These are phyloP conservation scores for Leucoraja ocellata DNA, from an alignment of 2,797 vertebrate species.

Conservation along the genomic window DNA sequence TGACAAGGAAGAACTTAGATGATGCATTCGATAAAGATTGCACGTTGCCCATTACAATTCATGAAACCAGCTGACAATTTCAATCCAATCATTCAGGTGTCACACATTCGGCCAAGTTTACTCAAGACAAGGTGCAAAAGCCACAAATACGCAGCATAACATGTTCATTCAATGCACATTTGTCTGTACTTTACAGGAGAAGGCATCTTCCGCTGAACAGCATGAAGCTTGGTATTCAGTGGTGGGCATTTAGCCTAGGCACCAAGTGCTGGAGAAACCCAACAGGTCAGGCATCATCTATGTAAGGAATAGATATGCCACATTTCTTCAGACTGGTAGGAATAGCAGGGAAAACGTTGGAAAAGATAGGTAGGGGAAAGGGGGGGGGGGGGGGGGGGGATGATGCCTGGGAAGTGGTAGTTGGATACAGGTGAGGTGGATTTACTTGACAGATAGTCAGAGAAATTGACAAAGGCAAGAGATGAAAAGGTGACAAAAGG, in stretches of 20 bases:
- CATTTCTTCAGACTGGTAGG: too few relatives aligned
- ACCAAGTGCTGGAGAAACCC: too few relatives aligned
- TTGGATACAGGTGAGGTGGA: too few relatives aligned
- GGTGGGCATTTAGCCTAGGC: not conserved
- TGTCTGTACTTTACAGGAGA: not conserved
- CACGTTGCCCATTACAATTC: not conserved
- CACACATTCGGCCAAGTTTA: not conserved
- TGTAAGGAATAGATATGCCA: too few relatives aligned
- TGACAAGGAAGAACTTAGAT: not conserved
- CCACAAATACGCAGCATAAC: not conserved
- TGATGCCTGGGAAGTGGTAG: too few relatives aligned
- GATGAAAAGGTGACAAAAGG: too few relatives aligned
- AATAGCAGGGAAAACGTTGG: too few relatives aligned
- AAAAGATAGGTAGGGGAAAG: too few relatives aligned
- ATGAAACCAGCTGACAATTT: conserved; percentile 20
- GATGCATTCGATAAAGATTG: conserved; percentile 14
- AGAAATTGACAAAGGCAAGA: too few relatives aligned
- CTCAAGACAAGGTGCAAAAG: not conserved
- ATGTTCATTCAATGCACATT: not conserved
- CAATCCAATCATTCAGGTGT: not conserved
- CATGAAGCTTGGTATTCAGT: not conserved
- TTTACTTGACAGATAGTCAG: too few relatives aligned
- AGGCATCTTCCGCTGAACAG: not conserved
- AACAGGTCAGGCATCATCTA: too few relatives aligned
- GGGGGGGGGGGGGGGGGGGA: too few relatives aligned